Conservation (phyloP, 2,888 invertebrate genomes). For the Pterostichus niger region DNA sequence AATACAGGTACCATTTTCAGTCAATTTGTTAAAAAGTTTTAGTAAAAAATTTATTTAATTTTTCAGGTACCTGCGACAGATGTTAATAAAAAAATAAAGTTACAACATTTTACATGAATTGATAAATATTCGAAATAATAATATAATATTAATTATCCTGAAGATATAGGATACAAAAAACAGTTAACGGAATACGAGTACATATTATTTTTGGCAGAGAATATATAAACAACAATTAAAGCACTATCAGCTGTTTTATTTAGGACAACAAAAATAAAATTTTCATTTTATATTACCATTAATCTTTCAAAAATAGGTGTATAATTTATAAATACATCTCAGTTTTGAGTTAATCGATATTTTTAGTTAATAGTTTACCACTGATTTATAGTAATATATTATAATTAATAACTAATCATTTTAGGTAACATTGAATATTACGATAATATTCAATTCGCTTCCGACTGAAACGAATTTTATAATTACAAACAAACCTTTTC, state of each 20-base stretch:
- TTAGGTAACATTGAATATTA: not conserved
- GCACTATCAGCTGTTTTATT: conserved; percentile 23
- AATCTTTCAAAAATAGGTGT: conserved; percentile 27
- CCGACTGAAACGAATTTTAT: no score
- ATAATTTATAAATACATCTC: conserved; percentile 4
- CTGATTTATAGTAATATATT: conserved; percentile 15
- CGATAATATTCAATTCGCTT: no score
- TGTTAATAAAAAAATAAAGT: not conserved
- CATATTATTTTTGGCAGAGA: conserved; percentile 27
- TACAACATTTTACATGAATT: not conserved
- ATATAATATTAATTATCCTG: not conserved
- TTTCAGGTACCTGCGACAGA: conserved; percentile 17
- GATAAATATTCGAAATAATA: not conserved
- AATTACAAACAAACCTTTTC: conserved; percentile 27
- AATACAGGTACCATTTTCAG: conserved; percentile 59
- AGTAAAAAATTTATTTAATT: not conserved
- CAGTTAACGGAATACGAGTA: not conserved
- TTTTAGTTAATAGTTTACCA: conserved; percentile 3
- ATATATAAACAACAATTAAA: conserved; percentile 39
- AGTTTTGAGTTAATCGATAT: conserved; percentile 18
- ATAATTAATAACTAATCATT: conserved; percentile 21
- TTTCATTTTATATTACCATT: not conserved
- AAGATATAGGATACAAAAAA: conserved; percentile 1
- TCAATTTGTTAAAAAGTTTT: not conserved
- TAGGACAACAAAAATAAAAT: conserved; percentile 13